Evolutionary conservation across 2,888 invertebrate species (phyloP).

Genomic region (Pyralis farinalis): DNA sequence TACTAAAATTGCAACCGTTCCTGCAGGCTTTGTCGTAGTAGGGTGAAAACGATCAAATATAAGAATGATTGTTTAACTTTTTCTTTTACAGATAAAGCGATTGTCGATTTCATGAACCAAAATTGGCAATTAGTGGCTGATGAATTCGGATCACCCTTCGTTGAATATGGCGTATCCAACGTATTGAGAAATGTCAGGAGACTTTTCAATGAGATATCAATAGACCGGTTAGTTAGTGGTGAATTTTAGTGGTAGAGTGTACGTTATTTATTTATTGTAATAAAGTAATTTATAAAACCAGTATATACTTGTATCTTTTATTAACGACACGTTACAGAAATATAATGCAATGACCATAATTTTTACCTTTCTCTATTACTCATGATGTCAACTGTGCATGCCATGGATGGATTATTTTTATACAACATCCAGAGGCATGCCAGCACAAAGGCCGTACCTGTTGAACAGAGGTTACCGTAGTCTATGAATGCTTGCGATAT

Average conservation of each 20-base stretch:
- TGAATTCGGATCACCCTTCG: slow-evolving; percentile 53
- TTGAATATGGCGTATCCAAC: slow-evolving; percentile 39
- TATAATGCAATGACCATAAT: too few relatives aligned
- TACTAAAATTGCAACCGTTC: too few relatives aligned
- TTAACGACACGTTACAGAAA: too few relatives aligned
- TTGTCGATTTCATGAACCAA: slow-evolving; percentile 50
- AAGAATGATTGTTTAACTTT: background rate
- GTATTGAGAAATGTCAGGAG: slow-evolving; percentile 39
- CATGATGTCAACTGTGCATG: too few relatives aligned
- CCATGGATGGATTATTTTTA: too few relatives aligned
- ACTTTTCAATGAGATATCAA: slow-evolving; percentile 36
- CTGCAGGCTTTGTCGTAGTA: too few relatives aligned
- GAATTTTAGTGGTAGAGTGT: slow-evolving; percentile 1
- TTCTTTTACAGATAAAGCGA: slow-evolving; percentile 38
- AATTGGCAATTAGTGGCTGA: slow-evolving; percentile 55
- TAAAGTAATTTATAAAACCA: slow-evolving; percentile 1
- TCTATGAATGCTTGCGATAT: too few relatives aligned
- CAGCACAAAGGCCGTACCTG: too few relatives aligned
- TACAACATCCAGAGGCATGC: too few relatives aligned
- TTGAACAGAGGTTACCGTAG: too few relatives aligned
- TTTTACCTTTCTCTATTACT: too few relatives aligned
- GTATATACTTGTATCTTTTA: background rate
- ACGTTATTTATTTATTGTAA: background rate
- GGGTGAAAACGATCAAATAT: too few relatives aligned
- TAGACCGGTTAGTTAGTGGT: slow-evolving; percentile 26